These are phyloP conservation scores for Ostrea edulis DNA, from an alignment of 1,140 invertebrate species.

Conservation along the genomic window DNA sequence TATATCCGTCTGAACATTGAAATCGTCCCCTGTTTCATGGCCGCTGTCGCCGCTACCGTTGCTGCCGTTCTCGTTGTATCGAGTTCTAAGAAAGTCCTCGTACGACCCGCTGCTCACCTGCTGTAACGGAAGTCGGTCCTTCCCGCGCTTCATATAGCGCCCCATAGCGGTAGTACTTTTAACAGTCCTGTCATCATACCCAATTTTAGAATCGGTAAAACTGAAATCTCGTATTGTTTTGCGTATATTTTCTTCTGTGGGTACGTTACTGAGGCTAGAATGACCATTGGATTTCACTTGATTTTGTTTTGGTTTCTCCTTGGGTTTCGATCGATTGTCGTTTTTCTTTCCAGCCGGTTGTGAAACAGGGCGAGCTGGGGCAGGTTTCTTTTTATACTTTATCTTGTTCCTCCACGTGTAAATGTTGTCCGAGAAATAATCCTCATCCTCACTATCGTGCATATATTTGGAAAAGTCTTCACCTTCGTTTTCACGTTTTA, in stretches of 20 bases:
- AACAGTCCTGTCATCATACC: slow-evolving; percentile 48
- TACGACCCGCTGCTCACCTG: slow-evolving; percentile 41
- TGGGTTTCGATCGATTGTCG: neutral
- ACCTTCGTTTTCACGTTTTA: slow-evolving; percentile 45
- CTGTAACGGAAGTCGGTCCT: slow-evolving; percentile 47
- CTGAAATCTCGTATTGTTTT: slow-evolving; percentile 53
- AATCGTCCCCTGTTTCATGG: slow-evolving; percentile 43
- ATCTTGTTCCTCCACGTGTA: slow-evolving; percentile 57
- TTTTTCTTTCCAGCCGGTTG: neutral
- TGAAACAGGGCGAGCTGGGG: slow-evolving; percentile 29
- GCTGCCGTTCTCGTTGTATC: slow-evolving; percentile 51
- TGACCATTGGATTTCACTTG: slow-evolving; percentile 47
- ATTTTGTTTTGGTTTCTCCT: neutral
- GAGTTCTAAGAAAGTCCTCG: slow-evolving; percentile 55
- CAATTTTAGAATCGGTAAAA: slow-evolving; percentile 55
- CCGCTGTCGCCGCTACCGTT: slow-evolving; percentile 56
- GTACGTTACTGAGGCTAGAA: slow-evolving; percentile 19
- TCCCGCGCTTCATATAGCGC: slow-evolving; percentile 53
- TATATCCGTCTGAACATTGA: slow-evolving; percentile 39
- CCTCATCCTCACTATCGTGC: slow-evolving; percentile 50
- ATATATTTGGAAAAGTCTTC: slow-evolving; percentile 58
- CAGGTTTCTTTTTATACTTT: slow-evolving; percentile 8
- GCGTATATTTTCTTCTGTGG: slow-evolving; percentile 40
- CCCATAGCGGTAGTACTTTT: slow-evolving; percentile 55
- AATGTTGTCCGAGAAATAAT: slow-evolving; percentile 47